Conservation (phyloP, 2,888 invertebrate genomes). For the Lypha dubia region DNA sequence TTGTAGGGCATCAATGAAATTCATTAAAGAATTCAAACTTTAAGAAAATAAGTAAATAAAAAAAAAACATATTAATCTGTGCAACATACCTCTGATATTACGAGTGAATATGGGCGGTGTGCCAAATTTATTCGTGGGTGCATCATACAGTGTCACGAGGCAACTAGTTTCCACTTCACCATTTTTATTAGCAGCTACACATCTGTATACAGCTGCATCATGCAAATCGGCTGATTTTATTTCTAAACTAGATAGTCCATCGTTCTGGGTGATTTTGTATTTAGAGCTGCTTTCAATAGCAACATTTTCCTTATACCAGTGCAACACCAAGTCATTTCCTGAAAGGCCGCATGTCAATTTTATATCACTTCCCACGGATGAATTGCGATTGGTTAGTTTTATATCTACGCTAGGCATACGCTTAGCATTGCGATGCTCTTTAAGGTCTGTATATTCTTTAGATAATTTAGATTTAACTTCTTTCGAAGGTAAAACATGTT, state of each 20-base stretch:
- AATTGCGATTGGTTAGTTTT: constrained; percentile 89
- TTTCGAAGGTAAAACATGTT: not conserved
- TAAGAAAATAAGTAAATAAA: constrained; percentile 52
- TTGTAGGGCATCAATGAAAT: constrained; percentile 64
- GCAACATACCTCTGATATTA: constrained; percentile 82
- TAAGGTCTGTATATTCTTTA: constrained; percentile 77
- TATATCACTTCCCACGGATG: constrained; percentile 89
- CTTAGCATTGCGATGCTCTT: constrained; percentile 78
- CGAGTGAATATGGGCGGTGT: constrained; percentile 83
- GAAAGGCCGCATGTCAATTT: constrained; percentile 91
- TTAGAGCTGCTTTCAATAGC: constrained; percentile 82
- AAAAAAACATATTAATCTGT: constrained; percentile 72
- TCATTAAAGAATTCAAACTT: constrained; percentile 38
- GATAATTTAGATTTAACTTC: constrained; percentile 67
- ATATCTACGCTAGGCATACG: constrained; percentile 84
- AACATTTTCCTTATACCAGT: constrained; percentile 89
- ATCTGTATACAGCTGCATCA: constrained; percentile 92
- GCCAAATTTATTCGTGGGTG: constrained; percentile 80
- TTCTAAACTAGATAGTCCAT: constrained; percentile 88
- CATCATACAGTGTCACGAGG: constrained; percentile 82
- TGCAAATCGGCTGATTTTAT: constrained; percentile 86
- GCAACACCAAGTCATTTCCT: constrained; percentile 87
- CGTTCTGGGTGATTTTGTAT: constrained; percentile 84
- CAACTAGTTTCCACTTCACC: constrained; percentile 83
- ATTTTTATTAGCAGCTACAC: constrained; percentile 88